Conservation (phyloP, 2,797 vertebrate genomes). For the Apogon hyalosoma region DNA sequence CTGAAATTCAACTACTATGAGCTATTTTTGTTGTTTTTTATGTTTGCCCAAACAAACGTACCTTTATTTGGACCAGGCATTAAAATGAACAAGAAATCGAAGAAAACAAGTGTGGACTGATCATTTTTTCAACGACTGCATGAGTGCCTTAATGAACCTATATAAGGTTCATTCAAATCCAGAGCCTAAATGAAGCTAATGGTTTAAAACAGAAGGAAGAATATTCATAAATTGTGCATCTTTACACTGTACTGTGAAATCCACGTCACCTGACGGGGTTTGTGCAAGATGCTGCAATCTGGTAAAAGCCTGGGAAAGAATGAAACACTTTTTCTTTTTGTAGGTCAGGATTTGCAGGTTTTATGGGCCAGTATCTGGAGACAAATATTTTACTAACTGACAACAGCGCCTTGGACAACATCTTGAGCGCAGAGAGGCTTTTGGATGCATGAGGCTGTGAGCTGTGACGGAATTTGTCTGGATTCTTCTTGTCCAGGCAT, state of each 20-base stretch:
- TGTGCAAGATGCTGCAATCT: background rate
- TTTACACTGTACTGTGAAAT: background rate
- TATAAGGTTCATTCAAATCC: background rate
- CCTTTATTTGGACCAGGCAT: no score
- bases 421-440: constrained; percentile 54
- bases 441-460: constrained; percentile 48
- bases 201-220: constrained; percentile 28
- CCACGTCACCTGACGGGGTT: constrained; percentile 12
- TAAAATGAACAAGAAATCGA: no score
- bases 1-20: no score
- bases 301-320: constrained; percentile 7
- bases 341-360: constrained; percentile 41
- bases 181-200: constrained; percentile 33
- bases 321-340: constrained; percentile 19
- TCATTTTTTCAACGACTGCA: no score
- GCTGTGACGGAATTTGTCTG: constrained; percentile 59
- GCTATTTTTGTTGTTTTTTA: no score
- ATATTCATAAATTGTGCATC: constrained; percentile 34
- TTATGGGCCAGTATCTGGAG: constrained; percentile 40
- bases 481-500: constrained; percentile 53
- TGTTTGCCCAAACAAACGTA: no score
- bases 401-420: constrained; percentile 55
- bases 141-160: constrained; percentile 2
- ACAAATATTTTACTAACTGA: constrained; percentile 58
- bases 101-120: no score